These are phyloP conservation scores for Habropoda laboriosa DNA, from an alignment of 1,140 invertebrate species.

Conservation along the genomic window DNA sequence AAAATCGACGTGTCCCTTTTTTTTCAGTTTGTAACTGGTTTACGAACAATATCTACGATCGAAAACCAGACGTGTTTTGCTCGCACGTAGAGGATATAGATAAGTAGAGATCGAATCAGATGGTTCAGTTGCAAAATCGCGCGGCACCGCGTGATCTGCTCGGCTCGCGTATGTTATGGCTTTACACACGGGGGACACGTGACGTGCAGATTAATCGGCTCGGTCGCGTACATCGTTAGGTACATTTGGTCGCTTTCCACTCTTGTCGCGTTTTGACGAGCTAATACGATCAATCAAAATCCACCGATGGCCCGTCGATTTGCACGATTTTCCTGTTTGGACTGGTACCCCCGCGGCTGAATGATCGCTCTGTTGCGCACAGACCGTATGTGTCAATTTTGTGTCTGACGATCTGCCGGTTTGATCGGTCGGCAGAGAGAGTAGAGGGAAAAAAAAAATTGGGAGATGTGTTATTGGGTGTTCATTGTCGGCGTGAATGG, in stretches of 20 bases:
- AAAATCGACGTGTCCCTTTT: neutral
- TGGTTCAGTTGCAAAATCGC: neutral
- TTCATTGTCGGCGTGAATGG: neutral
- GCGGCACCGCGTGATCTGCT: slow-evolving; percentile 1
- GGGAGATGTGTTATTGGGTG: neutral
- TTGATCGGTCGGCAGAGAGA: too few relatives aligned
- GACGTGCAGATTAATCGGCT: slow-evolving; percentile 36
- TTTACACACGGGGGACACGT: slow-evolving; percentile 10
- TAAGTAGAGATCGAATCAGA: neutral
- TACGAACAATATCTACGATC: too few relatives aligned
- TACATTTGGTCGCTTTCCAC: slow-evolving; percentile 24
- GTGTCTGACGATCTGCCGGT: neutral
- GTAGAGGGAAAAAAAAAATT: neutral
- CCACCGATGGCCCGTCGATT: slow-evolving; percentile 6
- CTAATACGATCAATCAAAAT: slow-evolving; percentile 46
- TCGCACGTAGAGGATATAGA: too few relatives aligned
- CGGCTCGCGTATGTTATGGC: neutral
- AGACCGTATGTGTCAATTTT: neutral
- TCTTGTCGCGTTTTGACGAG: slow-evolving; percentile 37
- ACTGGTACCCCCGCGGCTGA: neutral
- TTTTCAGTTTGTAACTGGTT: too few relatives aligned
- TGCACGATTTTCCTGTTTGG: neutral
- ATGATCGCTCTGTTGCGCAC: neutral
- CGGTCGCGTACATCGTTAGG: slow-evolving; percentile 20
- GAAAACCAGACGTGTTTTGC: neutral